Conservation (phyloP, 2,113 vertebrate genomes). For the Colaptes auratus region DNA sequence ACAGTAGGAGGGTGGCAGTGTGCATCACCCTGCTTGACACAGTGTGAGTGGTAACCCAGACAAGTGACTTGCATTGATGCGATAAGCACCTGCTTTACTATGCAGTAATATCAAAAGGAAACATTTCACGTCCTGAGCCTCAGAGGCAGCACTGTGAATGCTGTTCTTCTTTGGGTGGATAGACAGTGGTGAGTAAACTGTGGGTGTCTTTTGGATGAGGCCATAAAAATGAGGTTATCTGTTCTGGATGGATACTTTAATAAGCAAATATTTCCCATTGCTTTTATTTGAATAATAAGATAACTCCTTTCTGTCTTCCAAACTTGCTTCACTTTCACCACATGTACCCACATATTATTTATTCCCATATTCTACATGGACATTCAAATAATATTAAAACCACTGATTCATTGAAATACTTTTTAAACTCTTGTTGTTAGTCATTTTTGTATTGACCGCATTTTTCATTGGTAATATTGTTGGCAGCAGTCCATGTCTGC, state of each 20-base stretch:
- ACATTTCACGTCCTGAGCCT: not conserved
- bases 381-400: slow-evolving; percentile 24
- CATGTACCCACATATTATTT: not conserved
- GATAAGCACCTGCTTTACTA: not conserved
- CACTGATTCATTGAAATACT: slow-evolving; percentile 57
- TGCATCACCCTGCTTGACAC: not conserved
- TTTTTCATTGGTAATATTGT: slow-evolving; percentile 34
- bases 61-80: not conserved
- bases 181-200: not conserved
- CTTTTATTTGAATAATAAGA: slow-evolving; percentile 32
- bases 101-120: not conserved
- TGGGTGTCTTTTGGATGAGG: not conserved
- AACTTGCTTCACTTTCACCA: not conserved
- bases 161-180: not conserved
- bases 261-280: slow-evolving; percentile 1
- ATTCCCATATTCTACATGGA: not conserved
- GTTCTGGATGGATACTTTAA: not conserved
- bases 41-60: not conserved
- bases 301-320: not conserved
- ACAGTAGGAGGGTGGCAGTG: not conserved
- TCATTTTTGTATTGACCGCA: slow-evolving; percentile 49
- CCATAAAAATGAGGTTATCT: not conserved
- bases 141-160: not conserved
- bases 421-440: slow-evolving; percentile 38
- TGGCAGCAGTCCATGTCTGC: slow-evolving; percentile 41